phyloP scores from a whole-genome alignment of 2,888 invertebrate genomes.

The Amiota minor region DNA sequence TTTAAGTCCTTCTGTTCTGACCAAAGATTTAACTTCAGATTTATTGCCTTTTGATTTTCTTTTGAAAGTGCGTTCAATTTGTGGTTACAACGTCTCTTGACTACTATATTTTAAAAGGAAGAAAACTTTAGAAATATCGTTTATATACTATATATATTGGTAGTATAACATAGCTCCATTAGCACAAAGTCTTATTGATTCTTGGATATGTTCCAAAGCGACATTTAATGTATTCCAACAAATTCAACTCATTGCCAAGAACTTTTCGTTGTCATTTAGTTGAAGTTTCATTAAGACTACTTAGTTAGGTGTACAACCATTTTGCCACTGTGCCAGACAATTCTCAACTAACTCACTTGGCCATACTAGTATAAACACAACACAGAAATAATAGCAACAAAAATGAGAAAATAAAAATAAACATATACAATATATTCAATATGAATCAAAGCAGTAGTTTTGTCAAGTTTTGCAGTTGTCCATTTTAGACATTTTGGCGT shows the following conservation, averaged over 20 bases:
- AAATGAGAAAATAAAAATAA: background rate
- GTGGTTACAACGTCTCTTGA: background rate
- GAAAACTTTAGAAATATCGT: too few relatives aligned
- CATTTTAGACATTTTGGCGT: slow-evolving; percentile 8
- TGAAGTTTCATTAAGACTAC: background rate
- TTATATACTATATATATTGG: too few relatives aligned
- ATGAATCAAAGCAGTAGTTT: background rate
- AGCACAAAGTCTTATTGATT: background rate
- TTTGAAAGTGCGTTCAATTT: background rate
- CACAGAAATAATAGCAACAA: background rate
- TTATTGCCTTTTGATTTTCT: background rate
- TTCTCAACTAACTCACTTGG: background rate
- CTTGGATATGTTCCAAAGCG: slow-evolving; percentile 1
- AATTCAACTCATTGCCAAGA: background rate
- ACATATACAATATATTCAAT: background rate
- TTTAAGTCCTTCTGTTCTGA: background rate
- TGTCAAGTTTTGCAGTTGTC: slow-evolving; percentile 2
- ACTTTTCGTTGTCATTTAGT: slow-evolving; percentile 1
- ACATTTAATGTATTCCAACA: background rate
- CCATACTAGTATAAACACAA: background rate
- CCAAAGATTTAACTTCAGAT: background rate
- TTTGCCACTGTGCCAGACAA: background rate
- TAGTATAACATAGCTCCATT: background rate
- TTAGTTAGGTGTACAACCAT: slow-evolving; percentile 1
- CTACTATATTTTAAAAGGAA: background rate